Conservation (phyloP, 2,888 invertebrate species). For the Caenorhabditis sinica region DNA sequence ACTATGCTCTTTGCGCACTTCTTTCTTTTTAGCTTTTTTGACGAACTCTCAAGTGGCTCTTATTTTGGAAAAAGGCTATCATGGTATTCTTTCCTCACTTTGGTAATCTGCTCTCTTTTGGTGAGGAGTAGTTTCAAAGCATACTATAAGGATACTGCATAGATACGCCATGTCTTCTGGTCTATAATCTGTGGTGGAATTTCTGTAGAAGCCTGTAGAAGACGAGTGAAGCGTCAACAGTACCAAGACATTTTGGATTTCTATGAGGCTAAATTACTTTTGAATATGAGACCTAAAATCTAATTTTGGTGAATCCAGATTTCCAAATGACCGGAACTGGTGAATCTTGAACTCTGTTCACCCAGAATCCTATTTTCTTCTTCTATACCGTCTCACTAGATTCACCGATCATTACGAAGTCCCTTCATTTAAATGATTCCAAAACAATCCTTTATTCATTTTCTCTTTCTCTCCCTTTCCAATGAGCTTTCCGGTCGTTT, state of each 20-base stretch:
- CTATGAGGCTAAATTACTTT: no score
- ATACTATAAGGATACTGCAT: no score
- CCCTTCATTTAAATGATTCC: background rate
- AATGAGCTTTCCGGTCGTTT: conserved; percentile 36
- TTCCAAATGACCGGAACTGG: no score
- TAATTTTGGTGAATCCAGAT: no score
- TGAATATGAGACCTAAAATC: no score
- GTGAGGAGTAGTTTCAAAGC: background rate
- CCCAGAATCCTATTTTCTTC: background rate
- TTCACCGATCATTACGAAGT: background rate
- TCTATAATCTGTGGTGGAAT: no score
- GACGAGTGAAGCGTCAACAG: no score
- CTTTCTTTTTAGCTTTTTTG: background rate
- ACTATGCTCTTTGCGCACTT: conserved; percentile 6
- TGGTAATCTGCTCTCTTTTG: background rate
- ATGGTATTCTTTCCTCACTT: background rate
- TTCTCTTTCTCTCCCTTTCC: conserved; percentile 7
- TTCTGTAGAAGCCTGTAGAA: no score
- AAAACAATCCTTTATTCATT: conserved; percentile 13
- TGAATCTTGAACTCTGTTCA: no score
- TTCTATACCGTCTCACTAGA: background rate
- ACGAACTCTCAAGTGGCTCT: background rate
- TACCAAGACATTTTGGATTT: no score
- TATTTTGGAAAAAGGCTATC: background rate
- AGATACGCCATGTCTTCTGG: no score